Conservation (phyloP, 2,113 vertebrate genomes). For the Hylia prasina region DNA sequence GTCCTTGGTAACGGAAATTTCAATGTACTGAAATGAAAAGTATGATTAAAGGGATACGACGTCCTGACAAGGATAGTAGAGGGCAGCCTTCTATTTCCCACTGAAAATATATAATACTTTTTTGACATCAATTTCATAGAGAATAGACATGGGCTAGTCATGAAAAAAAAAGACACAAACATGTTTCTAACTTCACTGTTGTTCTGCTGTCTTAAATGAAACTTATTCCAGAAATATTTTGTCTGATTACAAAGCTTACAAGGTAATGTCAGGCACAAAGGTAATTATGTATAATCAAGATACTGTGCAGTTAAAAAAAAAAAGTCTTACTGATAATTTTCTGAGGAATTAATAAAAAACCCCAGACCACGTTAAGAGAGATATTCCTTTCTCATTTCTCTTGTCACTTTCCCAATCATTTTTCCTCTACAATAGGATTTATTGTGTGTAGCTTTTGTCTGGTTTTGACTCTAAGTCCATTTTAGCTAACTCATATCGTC, state of each 20-base stretch:
- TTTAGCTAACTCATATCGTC: neutral
- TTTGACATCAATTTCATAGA: slow-evolving; percentile 87
- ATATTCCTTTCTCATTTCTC: neutral
- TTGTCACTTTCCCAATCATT: neutral
- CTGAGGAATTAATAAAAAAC: neutral
- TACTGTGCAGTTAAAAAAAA: neutral
- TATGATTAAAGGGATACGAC: slow-evolving; percentile 91
- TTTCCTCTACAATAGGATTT: neutral
- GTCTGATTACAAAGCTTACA: neutral
- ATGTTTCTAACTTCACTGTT: slow-evolving; percentile 68
- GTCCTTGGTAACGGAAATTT: slow-evolving; percentile 96
- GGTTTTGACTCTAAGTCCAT: neutral
- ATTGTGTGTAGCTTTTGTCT: neutral
- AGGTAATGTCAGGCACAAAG: neutral
- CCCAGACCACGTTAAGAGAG: neutral
- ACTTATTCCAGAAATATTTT: slow-evolving; percentile 47
- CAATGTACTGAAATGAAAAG: slow-evolving; percentile 97
- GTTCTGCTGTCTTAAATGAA: slow-evolving; percentile 50
- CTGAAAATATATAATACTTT: slow-evolving; percentile 89
- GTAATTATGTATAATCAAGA: slow-evolving; percentile 4
- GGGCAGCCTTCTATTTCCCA: slow-evolving; percentile 84
- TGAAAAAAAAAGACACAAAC: slow-evolving; percentile 73
- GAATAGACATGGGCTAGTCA: slow-evolving; percentile 84
- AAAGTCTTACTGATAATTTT: neutral
- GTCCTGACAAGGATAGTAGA: slow-evolving; percentile 83